Evolutionary conservation across 2,113 vertebrate genomes (phyloP).

Genomic region (Epinephelus moara): DNA sequence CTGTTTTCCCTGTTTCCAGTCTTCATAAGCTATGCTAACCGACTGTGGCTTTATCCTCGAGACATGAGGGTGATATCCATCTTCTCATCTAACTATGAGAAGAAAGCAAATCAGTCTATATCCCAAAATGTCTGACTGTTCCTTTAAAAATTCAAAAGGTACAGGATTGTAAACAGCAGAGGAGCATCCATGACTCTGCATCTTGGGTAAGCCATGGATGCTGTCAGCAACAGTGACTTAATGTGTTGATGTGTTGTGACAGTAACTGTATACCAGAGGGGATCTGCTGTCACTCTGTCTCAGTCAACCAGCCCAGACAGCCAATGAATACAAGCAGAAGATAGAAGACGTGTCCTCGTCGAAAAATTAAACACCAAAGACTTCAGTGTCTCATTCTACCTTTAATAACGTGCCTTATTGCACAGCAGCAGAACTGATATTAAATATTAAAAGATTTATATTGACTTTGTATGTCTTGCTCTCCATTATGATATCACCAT

Average conservation of each 20-base stretch:
- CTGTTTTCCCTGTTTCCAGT: not conserved
- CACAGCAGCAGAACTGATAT: slow-evolving; percentile 17
- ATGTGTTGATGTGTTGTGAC: slow-evolving; percentile 59
- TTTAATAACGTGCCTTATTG: slow-evolving; percentile 14
- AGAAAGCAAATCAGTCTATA: not conserved
- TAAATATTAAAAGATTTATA: slow-evolving; percentile 37
- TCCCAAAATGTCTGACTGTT: not conserved
- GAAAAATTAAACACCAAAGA: not conserved
- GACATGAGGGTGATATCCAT: not conserved
- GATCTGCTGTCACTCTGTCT: slow-evolving; percentile 55
- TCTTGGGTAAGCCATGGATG: not conserved
- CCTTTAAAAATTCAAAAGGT: not conserved
- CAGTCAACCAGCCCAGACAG: slow-evolving; percentile 4
- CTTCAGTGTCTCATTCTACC: not conserved
- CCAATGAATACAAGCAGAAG: slow-evolving; percentile 18
- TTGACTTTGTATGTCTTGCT: slow-evolving; percentile 33
- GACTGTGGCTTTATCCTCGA: not conserved
- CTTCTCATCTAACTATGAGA: not conserved
- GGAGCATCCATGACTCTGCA: not conserved
- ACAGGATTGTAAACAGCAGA: not conserved
- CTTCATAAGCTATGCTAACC: not conserved
- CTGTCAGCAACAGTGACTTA: slow-evolving; percentile 20
- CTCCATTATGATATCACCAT: slow-evolving; percentile 38
- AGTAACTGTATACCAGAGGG: slow-evolving; percentile 29
- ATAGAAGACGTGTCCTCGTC: not conserved